These are phyloP conservation scores for Sebastes fasciatus DNA, from an alignment of 2,113 vertebrate genomes.

Conservation along the genomic window DNA sequence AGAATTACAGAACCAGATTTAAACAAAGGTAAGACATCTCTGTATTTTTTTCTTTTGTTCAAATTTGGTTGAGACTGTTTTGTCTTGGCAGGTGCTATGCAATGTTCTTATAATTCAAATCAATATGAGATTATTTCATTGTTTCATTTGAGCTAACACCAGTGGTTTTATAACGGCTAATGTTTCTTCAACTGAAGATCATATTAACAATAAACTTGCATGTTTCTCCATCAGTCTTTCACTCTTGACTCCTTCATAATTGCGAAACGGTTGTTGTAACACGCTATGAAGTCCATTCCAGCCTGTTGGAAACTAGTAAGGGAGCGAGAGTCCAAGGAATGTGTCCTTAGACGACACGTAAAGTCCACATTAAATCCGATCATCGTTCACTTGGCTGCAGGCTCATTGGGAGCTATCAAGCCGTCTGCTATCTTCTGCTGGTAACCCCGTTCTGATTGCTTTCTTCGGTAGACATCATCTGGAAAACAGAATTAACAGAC, in stretches of 20 bases:
- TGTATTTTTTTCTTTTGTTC: slow-evolving; percentile 6
- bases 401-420: slow-evolving; percentile 60
- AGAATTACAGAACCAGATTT: neutral
- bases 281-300: neutral
- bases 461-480: slow-evolving; percentile 99
- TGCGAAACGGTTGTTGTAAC: neutral
- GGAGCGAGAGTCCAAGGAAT: slow-evolving; percentile 20
- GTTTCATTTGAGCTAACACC: slow-evolving; percentile 11
- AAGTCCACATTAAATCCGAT: slow-evolving; percentile 15
- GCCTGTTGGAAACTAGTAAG: slow-evolving; percentile 12
- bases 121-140: neutral
- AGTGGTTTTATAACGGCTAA: slow-evolving; percentile 18
- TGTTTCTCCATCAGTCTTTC: slow-evolving; percentile 39
- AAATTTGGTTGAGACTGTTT: slow-evolving; percentile 4
- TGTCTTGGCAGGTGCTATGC: slow-evolving; percentile 16
- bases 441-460: slow-evolving; percentile 89
- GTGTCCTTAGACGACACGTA: neutral
- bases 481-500: slow-evolving; percentile 31
- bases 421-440: slow-evolving; percentile 83
- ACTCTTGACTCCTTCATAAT: neutral
- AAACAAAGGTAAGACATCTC: neutral
- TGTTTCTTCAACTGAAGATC: slow-evolving; percentile 24
- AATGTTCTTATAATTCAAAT: slow-evolving; percentile 4
- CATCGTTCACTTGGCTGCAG: slow-evolving; percentile 73
- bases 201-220: slow-evolving; percentile 68